A percentile compares a stretch with the other conserved stretches of the same genome.
These are phyloP conservation scores for Cephalopholis sonnerati DNA, from an alignment of 2,113 vertebrate species.

Conservation along the genomic window DNA sequence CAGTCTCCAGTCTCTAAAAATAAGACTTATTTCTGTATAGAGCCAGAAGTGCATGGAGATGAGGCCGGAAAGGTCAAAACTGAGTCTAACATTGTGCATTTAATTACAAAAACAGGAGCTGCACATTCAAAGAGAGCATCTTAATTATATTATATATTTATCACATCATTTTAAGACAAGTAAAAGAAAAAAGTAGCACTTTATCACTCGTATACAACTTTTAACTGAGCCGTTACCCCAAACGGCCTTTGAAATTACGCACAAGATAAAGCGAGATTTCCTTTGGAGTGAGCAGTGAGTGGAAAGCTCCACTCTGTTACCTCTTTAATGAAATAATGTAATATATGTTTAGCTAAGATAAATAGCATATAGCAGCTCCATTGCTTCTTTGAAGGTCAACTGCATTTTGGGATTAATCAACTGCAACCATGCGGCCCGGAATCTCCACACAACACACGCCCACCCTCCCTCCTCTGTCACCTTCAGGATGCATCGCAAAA, in stretches of 20 bases:
- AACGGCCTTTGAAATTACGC: constrained; percentile 35
- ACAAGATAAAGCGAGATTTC: background rate
- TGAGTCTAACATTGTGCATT: background rate
- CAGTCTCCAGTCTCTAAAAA: background rate
- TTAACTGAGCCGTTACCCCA: background rate
- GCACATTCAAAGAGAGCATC: background rate
- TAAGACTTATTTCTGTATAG: background rate
- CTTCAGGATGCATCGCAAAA: background rate
- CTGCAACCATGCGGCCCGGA: constrained; percentile 16
- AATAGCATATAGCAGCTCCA: background rate
- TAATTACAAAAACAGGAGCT: background rate
- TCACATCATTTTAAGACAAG: background rate
- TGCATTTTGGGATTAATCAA: constrained; percentile 38
- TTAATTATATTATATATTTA: background rate
- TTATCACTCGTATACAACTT: background rate
- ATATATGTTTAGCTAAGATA: background rate
- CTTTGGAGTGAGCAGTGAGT: background rate
- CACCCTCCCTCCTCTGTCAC: constrained; percentile 12
- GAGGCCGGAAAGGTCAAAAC: constrained; percentile 41
- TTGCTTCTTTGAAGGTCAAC: constrained; percentile 22
- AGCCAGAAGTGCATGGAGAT: background rate
- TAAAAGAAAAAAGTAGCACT: background rate
- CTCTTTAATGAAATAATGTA: background rate
- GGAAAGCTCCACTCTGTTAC: background rate
- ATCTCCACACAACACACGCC: constrained; percentile 38